Conservation (phyloP, 2,797 vertebrate species). For the Acanthornis magna region DNA sequence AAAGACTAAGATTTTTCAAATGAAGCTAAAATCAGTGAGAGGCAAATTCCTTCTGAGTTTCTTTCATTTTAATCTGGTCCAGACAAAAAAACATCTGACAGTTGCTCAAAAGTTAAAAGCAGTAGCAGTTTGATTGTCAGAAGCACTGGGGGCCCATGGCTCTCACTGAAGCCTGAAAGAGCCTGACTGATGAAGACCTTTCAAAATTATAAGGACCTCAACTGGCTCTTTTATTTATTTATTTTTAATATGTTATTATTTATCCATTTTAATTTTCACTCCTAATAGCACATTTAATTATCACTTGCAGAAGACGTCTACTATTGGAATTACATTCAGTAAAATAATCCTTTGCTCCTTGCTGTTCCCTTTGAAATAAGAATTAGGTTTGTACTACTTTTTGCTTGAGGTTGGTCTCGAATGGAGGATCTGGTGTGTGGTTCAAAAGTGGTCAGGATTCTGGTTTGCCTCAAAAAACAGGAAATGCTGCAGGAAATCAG, state of each 20-base stretch:
- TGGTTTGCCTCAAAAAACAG: not conserved
- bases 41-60: not conserved
- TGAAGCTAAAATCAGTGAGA: not conserved
- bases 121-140: not conserved
- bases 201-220: not conserved
- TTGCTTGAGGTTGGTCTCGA: not conserved
- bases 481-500: not conserved
- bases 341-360: not conserved
- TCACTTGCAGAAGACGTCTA: not conserved
- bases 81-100: not conserved
- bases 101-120: not conserved
- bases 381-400: not conserved
- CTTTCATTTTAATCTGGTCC: not conserved
- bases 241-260: not conserved
- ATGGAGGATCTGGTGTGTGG: not conserved
- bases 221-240: not conserved
- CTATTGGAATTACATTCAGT: not conserved
- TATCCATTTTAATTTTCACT: not conserved
- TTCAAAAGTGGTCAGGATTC: not conserved
- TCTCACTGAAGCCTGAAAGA: not conserved
- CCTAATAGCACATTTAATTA: not conserved
- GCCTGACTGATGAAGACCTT: not conserved
- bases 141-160: not conserved
- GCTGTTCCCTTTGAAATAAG: not conserved
- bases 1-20: not conserved